phyloP scores from a whole-genome alignment of 2,113 vertebrate species.

The Lophochroa leadbeateri region DNA sequence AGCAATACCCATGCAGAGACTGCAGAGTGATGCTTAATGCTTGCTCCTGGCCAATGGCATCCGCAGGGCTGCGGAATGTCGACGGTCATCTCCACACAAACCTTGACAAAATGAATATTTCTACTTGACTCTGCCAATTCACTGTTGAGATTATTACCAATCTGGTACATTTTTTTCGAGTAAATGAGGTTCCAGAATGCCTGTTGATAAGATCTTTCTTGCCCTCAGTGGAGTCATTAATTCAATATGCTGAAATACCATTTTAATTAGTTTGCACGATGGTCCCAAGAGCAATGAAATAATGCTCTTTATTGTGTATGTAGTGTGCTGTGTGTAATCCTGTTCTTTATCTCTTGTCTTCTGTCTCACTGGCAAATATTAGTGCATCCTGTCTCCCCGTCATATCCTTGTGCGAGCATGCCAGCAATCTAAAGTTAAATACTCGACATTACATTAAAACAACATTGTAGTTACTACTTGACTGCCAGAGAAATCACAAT shows the following conservation, averaged over 20 bases:
- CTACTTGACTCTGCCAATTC: not conserved
- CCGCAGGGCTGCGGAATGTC: rapidly evolving
- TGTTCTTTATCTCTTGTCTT: slow-evolving; percentile 43
- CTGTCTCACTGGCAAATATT: slow-evolving; percentile 40
- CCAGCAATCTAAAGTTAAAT: not conserved
- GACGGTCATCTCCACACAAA: rapidly evolving
- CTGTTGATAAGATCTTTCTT: slow-evolving; percentile 44
- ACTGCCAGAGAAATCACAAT: not conserved
- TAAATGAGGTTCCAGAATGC: not conserved
- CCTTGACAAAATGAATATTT: not conserved
- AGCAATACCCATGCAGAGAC: rapidly evolving
- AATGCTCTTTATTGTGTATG: slow-evolving; percentile 34
- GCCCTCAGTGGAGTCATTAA: slow-evolving; percentile 59
- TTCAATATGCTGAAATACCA: slow-evolving; percentile 28
- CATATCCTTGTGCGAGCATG: not conserved
- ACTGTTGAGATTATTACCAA: slow-evolving; percentile 6
- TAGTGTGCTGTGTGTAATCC: not conserved
- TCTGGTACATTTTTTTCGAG: not conserved
- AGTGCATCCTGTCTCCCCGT: slow-evolving; percentile 27
- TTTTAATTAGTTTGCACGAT: slow-evolving; percentile 44
- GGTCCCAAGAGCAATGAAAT: slow-evolving; percentile 37
- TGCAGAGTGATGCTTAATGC: not conserved
- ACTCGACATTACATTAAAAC: not conserved
- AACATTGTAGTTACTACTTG: not conserved
- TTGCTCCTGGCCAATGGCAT: rapidly evolving